Evolutionary conservation across 2,797 vertebrate genomes (phyloP).

Genomic region (Aselliscus stoliczkanus): DNA sequence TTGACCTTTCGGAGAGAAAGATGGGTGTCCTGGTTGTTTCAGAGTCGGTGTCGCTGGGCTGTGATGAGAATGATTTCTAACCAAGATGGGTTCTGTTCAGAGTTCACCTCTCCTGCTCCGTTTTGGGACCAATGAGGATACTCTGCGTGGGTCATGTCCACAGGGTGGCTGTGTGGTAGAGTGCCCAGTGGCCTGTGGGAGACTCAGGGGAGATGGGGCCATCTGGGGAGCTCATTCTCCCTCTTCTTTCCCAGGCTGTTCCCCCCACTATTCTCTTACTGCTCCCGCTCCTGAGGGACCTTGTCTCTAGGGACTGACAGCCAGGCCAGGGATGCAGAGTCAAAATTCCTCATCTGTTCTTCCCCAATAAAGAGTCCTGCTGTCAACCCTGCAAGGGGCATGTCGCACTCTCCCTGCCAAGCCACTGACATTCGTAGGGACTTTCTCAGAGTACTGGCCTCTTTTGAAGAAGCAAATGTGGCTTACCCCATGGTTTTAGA

Average conservation of each 20-base stretch:
- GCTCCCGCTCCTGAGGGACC: neutral
- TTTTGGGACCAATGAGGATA: constrained; percentile 65
- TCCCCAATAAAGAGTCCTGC: neutral
- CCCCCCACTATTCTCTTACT: neutral
- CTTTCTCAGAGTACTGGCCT: neutral
- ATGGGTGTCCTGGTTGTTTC: constrained; percentile 71
- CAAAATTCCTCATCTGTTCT: neutral
- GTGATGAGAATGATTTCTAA: constrained; percentile 73
- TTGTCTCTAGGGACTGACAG: neutral
- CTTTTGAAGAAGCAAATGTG: neutral
- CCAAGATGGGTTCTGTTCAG: constrained; percentile 78
- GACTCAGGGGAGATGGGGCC: neutral
- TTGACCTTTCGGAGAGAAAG: constrained; percentile 82
- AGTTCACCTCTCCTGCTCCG: neutral
- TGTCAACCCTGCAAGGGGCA: neutral
- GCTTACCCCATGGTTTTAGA: neutral
- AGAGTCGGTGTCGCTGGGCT: constrained; percentile 58
- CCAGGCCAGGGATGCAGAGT: rapidly evolving
- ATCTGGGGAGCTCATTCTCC: neutral
- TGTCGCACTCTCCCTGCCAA: rapidly evolving
- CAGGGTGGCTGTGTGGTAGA: constrained; percentile 38
- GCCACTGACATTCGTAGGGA: rapidly evolving
- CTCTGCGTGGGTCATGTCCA: constrained; percentile 68
- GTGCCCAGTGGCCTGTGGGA: neutral
- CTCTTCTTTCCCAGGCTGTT: neutral